These are phyloP conservation scores for Pionites leucogaster DNA, from an alignment of 2,113 vertebrate genomes.

Conservation along the genomic window DNA sequence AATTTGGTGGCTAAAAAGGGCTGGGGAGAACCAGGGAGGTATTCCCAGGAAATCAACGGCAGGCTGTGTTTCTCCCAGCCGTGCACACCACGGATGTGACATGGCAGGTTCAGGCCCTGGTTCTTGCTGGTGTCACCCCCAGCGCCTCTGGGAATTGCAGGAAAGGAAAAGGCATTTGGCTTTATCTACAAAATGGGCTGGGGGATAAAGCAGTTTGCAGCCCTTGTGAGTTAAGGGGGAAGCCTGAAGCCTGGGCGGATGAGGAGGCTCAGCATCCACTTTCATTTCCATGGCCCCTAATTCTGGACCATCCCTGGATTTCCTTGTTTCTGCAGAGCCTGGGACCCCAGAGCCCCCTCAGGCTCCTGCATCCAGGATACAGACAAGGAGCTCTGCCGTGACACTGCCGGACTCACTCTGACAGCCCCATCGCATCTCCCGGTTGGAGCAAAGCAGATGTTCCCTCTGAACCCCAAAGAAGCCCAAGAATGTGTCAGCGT, in stretches of 20 bases:
- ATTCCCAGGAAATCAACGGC: accelerated
- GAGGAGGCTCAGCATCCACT: neutral
- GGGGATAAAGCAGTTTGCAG: neutral
- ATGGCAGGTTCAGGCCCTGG: accelerated
- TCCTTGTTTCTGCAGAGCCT: neutral
- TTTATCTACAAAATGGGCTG: neutral
- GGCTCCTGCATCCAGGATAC: neutral
- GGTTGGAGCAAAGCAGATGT: neutral
- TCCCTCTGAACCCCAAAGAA: neutral
- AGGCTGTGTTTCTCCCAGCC: neutral
- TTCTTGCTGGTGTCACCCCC: neutral
- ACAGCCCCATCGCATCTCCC: accelerated
- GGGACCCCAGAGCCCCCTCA: neutral
- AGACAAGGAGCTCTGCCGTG: neutral
- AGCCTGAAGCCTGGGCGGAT: neutral
- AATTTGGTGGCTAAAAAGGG: neutral
- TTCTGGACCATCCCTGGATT: neutral
- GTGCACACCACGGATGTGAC: accelerated
- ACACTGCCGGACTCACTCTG: accelerated
- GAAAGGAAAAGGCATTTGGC: neutral
- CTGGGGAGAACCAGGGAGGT: neutral
- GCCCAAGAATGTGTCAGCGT: conserved; percentile 77
- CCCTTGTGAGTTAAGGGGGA: accelerated
- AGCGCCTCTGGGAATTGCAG: neutral
- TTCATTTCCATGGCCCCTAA: neutral